These are phyloP conservation scores for Cossypha caffra DNA, from an alignment of 2,797 vertebrate species.

Conservation along the genomic window DNA sequence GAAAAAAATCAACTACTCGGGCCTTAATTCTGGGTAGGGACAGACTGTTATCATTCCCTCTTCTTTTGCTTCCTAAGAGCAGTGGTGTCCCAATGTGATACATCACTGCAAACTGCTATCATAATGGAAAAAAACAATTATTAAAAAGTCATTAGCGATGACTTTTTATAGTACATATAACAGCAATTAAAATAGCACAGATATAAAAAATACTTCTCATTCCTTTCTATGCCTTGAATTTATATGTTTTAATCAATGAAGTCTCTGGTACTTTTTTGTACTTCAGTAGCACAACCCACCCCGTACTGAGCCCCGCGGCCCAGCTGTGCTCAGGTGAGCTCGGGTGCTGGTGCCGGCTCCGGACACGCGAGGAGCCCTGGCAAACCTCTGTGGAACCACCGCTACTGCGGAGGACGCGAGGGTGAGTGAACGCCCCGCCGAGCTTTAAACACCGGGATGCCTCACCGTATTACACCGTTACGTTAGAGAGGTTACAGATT, in stretches of 20 bases:
- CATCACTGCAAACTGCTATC: background rate
- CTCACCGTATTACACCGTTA: rapidly evolving
- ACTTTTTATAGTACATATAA: background rate
- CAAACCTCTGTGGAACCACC: background rate
- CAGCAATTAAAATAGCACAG: background rate
- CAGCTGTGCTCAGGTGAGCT: background rate
- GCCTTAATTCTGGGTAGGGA: background rate
- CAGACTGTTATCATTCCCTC: background rate
- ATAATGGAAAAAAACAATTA: background rate
- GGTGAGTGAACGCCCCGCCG: background rate
- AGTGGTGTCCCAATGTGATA: background rate
- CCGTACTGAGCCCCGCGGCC: rapidly evolving
- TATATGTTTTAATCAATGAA: background rate
- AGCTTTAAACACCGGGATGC: rapidly evolving
- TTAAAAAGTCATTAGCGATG: background rate
- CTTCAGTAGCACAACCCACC: background rate
- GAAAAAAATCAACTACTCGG: background rate
- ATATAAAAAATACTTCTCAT: background rate
- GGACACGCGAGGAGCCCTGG: rapidly evolving
- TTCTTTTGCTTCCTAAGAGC: background rate
- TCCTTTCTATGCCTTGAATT: background rate
- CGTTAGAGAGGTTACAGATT: rapidly evolving
- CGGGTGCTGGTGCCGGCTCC: background rate
- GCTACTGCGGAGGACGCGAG: background rate
- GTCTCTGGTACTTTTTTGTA: background rate